A percentile compares a stretch with the other conserved stretches of the same genome.
phyloP scores from a whole-genome alignment of 1,140 invertebrate species.

The Aphidius gifuensis region DNA sequence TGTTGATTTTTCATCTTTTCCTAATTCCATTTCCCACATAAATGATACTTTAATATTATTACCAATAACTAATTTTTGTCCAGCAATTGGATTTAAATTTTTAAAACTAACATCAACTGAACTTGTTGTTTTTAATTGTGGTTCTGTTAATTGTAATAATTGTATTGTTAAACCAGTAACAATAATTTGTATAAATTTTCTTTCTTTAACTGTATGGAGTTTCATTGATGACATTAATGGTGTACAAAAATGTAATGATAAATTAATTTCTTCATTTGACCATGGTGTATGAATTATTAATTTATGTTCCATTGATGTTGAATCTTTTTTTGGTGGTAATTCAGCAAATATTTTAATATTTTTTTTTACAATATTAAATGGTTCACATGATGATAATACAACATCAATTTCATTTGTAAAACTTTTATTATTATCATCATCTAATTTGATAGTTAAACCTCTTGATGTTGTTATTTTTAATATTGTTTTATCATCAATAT shows the following conservation, averaged over 20 bases:
- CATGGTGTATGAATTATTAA: conserved; percentile 72
- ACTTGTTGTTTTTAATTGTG: conserved; percentile 57
- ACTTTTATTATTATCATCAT: conserved; percentile 47
- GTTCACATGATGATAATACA: conserved; percentile 62
- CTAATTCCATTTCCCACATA: conserved; percentile 76
- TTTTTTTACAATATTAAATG: conserved; percentile 65
- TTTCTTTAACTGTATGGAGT: conserved; percentile 75
- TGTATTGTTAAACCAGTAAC: conserved; percentile 67
- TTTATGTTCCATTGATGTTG: conserved; percentile 69
- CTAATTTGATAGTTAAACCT: conserved; percentile 55
- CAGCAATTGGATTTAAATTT: conserved; percentile 63
- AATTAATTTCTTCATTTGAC: conserved; percentile 62
- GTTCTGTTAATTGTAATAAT: conserved; percentile 58
- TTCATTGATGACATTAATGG: conserved; percentile 77
- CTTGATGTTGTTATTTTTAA: conserved; percentile 60
- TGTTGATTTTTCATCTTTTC: conserved; percentile 57
- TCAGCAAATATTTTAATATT: conserved; percentile 69
- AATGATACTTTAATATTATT: conserved; percentile 72
- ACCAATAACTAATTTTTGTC: conserved; percentile 60
- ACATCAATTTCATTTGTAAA: conserved; percentile 59
- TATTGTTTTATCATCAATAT: conserved; percentile 54
- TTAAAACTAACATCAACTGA: conserved; percentile 59
- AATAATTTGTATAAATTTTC: conserved; percentile 78
- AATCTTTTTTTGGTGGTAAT: conserved; percentile 66
- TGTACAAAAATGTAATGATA: conserved; percentile 74